Evolutionary conservation across 2,113 vertebrate genomes (phyloP).

Genomic region (Leptocoma aspasia): DNA sequence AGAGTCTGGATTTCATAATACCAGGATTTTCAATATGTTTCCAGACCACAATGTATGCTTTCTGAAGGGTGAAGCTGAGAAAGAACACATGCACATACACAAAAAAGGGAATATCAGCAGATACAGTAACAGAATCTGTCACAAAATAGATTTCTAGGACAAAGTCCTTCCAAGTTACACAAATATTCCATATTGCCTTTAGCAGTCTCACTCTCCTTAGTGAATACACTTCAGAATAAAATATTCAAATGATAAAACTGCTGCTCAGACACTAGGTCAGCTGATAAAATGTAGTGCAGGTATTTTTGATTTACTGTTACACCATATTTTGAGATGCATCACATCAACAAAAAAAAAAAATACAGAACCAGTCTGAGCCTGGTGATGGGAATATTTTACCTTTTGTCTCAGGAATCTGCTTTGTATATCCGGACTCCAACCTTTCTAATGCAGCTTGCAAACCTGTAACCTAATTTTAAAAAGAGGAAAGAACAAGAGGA

Average conservation of each 20-base stretch:
- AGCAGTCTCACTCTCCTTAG: background rate
- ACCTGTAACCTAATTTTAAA: conserved; percentile 53
- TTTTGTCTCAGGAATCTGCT: conserved; percentile 19
- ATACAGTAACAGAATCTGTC: background rate
- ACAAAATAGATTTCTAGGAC: background rate
- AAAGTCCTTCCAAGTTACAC: background rate
- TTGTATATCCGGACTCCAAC: background rate
- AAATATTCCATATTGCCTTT: background rate
- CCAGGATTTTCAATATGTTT: background rate
- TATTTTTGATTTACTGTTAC: background rate
- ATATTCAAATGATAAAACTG: background rate
- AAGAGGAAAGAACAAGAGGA: background rate
- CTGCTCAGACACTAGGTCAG: background rate
- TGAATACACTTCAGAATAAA: background rate
- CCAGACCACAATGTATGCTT: background rate
- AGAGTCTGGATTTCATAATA: background rate
- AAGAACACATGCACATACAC: background rate
- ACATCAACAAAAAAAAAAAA: background rate
- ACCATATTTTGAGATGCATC: background rate
- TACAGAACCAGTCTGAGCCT: background rate
- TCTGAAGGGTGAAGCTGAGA: background rate
- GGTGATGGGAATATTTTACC: conserved; percentile 56
- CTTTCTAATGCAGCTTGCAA: conserved; percentile 49
- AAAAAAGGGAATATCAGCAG: background rate
- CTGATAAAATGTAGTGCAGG: background rate